Percentiles rank a stretch among this genome's conserved stretches.
These are phyloP conservation scores for Acromyrmex charruanus DNA, from an alignment of 1,140 invertebrate species.

Conservation along the genomic window DNA sequence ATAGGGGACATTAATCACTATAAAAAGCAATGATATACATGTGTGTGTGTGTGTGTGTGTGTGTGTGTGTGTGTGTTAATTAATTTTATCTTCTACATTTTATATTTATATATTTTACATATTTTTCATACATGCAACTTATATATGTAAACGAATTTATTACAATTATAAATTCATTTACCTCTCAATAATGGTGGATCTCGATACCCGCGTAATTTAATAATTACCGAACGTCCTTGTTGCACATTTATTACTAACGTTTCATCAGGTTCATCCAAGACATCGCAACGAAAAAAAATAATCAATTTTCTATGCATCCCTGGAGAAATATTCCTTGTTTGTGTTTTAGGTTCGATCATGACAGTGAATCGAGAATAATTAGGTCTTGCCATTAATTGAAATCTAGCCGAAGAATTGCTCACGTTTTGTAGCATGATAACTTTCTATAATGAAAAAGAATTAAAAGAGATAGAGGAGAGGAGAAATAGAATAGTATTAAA, in stretches of 20 bases:
- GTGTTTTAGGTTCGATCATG: conserved; percentile 55
- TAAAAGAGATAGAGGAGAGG: too few species aligned
- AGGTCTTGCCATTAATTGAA: conserved; percentile 69
- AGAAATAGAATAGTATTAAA: neutral
- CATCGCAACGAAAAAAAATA: conserved; percentile 74
- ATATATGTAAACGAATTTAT: neutral
- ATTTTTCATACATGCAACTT: neutral
- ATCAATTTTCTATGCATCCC: conserved; percentile 78
- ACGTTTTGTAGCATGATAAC: conserved; percentile 77
- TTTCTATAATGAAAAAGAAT: conserved; percentile 67
- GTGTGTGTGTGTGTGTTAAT: neutral
- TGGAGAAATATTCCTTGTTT: conserved; percentile 74
- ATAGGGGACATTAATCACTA: conserved; percentile 27
- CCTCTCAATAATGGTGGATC: conserved; percentile 78
- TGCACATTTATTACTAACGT: conserved; percentile 73
- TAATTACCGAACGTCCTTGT: conserved; percentile 69
- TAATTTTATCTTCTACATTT: neutral
- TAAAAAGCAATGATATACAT: neutral
- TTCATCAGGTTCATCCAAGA: conserved; percentile 73
- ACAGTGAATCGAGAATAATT: conserved; percentile 72
- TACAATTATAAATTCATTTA: conserved; percentile 22
- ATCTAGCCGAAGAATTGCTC: conserved; percentile 71
- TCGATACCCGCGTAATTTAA: conserved; percentile 72
- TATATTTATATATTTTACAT: neutral
- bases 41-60: too few species aligned